phyloP scores from a whole-genome alignment of 1,140 invertebrate species.

The Caenorhabditis brenneri region DNA sequence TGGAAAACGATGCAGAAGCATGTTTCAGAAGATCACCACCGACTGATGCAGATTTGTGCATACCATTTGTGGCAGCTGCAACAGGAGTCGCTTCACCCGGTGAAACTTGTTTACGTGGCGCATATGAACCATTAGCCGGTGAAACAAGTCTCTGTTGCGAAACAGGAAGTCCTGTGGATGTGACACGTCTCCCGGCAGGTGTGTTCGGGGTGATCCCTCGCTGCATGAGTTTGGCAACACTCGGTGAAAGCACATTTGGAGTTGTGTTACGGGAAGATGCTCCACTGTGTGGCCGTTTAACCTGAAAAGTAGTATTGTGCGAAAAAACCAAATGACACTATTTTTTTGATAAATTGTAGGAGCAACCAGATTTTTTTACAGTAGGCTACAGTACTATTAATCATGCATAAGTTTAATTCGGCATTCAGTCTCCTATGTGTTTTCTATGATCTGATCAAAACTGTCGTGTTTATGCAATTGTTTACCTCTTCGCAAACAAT shows the following conservation, averaged over 20 bases:
- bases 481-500: conserved; percentile 47
- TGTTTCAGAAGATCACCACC: conserved; percentile 23
- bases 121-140: background rate
- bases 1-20: background rate
- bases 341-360: no score
- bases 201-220: conserved; percentile 45
- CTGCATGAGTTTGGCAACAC: conserved; percentile 34
- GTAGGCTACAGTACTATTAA: no score
- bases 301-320: no score
- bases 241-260: conserved; percentile 45
- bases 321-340: no score
- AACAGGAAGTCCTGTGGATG: conserved; percentile 39
- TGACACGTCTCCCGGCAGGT: conserved; percentile 31
- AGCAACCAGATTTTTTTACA: no score
- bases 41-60: background rate
- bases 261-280: conserved; percentile 44
- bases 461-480: background rate
- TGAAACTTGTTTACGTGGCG: background rate
- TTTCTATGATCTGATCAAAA: no score
- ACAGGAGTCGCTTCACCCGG: background rate
- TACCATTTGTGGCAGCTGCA: background rate
- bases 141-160: background rate
- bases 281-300: conserved; percentile 13
- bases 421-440: no score
- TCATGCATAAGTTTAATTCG: no score